Conservation (phyloP, 2,113 vertebrate species). For the Sapayoa aenigma region DNA sequence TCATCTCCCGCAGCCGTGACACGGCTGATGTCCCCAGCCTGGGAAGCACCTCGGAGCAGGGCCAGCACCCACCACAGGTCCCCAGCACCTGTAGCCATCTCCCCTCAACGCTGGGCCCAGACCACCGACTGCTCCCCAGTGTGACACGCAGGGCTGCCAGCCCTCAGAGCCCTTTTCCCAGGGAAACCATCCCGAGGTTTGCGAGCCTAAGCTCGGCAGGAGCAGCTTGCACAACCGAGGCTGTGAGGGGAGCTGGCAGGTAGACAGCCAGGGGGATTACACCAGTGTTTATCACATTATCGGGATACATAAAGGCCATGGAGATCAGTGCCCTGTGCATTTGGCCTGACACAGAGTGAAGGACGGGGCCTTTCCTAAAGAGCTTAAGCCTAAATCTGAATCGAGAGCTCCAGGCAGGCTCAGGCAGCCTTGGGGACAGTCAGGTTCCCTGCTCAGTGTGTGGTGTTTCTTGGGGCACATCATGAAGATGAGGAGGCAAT, state of each 20-base stretch:
- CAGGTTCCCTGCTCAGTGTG: accelerated
- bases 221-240: neutral
- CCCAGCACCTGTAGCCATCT: neutral
- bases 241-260: neutral
- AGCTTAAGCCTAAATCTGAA: conserved; percentile 5
- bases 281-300: neutral
- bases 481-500: neutral
- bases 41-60: accelerated
- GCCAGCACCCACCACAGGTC: accelerated
- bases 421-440: neutral
- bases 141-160: neutral
- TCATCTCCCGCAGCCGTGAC: conserved; percentile 17
- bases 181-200: neutral
- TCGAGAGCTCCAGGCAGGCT: accelerated
- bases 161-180: neutral
- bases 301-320: neutral
- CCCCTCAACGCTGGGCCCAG: accelerated
- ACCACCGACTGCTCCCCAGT: neutral
- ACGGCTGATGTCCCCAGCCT: neutral
- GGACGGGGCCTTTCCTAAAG: neutral
- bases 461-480: accelerated
- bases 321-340: neutral
- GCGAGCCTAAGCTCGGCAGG: neutral
- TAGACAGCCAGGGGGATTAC: neutral
- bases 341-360: neutral